Base-by-base conservation (phyloP, 2,888 invertebrate genomes). In the Bellardia pandia region DNA sequence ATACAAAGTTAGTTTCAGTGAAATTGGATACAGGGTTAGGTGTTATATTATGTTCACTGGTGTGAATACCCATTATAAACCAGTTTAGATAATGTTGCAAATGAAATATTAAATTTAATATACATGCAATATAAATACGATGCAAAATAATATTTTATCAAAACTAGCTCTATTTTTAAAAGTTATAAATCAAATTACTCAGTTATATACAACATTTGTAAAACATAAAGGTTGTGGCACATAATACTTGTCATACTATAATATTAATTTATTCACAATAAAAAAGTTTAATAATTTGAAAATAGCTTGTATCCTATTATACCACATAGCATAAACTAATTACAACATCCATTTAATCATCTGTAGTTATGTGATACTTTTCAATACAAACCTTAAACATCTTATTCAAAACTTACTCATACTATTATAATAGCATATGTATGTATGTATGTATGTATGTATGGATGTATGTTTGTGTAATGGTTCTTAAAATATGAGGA, bases 301-400 rank as follows among this genome's bases (percentile, higher is more conserved):
- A 51, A 69, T 42, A 66, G 9, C 23, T 51, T 48, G 45, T 62
- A 51, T 68, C 69, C 51, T 45, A 4, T 64, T 45, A 13, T 64
- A 23, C 37, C 40, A 33, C 48, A 33, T 5, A 66, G 11, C 45
- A 68, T 69, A 51, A 81, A 42, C 56, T 81, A 81, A 81, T 81
- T 81, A 81, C 48, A 64, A 77, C 77, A 72, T 84, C 64, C 83
- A 84, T 84, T 62, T 77, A 62, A 53, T 71, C 53, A 66, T 58
- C 48, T 56, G 62, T 56, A 51, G 2, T 45, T 30, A 60, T 48
- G n/a, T 40, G 9, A 16, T 51, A 53, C 42, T 14, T 8, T 30
- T 23, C 3, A 48, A 30, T 6, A 33, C 9, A 33, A 23, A 2
- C 2, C 74, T 45, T 40, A 56, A 30, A n/a, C 42, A 2, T 3